Evolutionary conservation across 30 jellyfish, hydroid and myxozoan genomes (phyloP), one percentile per base, ranked within the genome.

Genomic region (Pelagia noctiluca): DNA sequence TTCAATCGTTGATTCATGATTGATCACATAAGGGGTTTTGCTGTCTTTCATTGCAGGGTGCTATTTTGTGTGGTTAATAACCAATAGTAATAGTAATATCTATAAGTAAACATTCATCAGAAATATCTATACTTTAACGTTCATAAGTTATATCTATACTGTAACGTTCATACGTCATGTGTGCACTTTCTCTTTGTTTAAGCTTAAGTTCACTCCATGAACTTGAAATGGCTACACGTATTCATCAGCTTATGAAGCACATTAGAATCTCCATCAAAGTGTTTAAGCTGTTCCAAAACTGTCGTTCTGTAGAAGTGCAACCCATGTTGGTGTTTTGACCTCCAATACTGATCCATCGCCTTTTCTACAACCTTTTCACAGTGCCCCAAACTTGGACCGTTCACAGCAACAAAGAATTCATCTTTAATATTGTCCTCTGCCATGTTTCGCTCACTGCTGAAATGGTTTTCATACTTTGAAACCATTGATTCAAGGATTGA

Each of bases 371-470:
- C 85, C 76, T 46, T 72, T 50, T 72, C 42, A 36, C 85, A 72
- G 48, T 36, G 85, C 19, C 42, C 76, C 76, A 72, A 34, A 46
- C 76, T 72, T 37, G 85, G 85, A 74, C 77, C 86, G 50, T 74
- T 74, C 52, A 74, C 86, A 25, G 86, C 86, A 47, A 74, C 61
- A 47, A 74, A 74, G 61, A 74, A 74, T 54, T 46, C 86, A 28
- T 74, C 75, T 46, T 74, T 74, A 4, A 74, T 37, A 28, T 74
- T 74, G 4, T 74, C 86, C 37, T 74, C 75, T 46, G 36, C 77
- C 86, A 74, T 74, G 50, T 74, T 74, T 74, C 76, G 76, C 42
- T 8, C 62, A 31, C 65, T 35, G 66, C 42, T 13, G 61, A 74
- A 74, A 49, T 74, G 86, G 50, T 74, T 11, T 74, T 74, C 77